Percentiles rank a stretch among this genome's conserved stretches.
Evolutionary conservation across 37 sponge, comb jelly and placozoan genomes (phyloP).

Genomic region (Tethya wilhelma): DNA sequence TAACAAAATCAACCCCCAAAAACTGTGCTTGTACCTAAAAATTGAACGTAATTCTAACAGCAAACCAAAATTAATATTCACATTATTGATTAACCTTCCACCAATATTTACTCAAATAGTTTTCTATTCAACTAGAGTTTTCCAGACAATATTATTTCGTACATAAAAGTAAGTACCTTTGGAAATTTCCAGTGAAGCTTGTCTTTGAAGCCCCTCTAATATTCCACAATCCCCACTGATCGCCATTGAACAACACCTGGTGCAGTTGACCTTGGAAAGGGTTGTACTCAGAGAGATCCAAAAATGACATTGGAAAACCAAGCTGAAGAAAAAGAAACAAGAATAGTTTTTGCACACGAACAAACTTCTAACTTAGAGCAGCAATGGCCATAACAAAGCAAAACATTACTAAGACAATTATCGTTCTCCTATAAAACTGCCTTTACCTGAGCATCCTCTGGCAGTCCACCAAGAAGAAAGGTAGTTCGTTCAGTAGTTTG

Average conservation of each 20-base stretch:
- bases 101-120: too few species aligned
- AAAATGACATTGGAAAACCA: not conserved
- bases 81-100: too few species aligned
- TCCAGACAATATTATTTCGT: not conserved
- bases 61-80: too few species aligned
- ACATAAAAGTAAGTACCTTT: slow-evolving; percentile 1
- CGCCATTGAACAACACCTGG: slow-evolving; percentile 46
- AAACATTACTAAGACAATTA: too few species aligned
- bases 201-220: slow-evolving; percentile 32
- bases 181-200: slow-evolving; percentile 21
- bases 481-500: slow-evolving; percentile 11
- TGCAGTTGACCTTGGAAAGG: slow-evolving; percentile 40
- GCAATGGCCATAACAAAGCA: too few species aligned
- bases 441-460: slow-evolving; percentile 33
- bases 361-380: too few species aligned
- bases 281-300: not conserved
- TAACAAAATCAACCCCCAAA: too few species aligned
- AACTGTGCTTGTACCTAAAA: too few species aligned
- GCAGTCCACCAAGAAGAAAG: slow-evolving; percentile 43
- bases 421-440: too few species aligned
- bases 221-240: slow-evolving; percentile 70
- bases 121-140: too few species aligned
- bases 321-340: slow-evolving; percentile 4
- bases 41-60: too few species aligned
- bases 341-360: not conserved